Evolutionary conservation across 1,140 invertebrate genomes (phyloP), one percentile per base, ranked within the genome.

Genomic region (Zaprionus capensis): DNA sequence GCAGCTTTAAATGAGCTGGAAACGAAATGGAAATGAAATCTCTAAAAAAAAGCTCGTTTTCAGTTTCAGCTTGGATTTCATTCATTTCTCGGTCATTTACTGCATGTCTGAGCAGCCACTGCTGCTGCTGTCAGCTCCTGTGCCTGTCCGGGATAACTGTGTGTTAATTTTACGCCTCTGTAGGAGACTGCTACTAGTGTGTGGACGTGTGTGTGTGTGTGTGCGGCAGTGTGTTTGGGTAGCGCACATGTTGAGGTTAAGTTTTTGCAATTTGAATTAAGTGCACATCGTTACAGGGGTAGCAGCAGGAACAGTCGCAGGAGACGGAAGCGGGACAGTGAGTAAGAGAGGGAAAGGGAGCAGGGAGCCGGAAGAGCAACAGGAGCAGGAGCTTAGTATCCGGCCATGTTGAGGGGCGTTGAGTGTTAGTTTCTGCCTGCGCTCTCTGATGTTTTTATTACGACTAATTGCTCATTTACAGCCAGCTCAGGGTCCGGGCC

Each of bases 251-350:
- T 65, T 72, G 78, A 67, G 78, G 80, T 74, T 72, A 77, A 87
- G 73, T 86, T 80, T 83, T 82, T 72, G 85, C 81, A 74, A 88
- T 88, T 88, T 90, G 84, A 88, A 90, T 88, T 90, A 88, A 90
- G 84, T 81, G 76, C 81, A 67, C 75, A 66, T 75, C 67, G 64
- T 77, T 77, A 57, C 41, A 64, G 65, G 17, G 24, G 17, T 28
- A 49, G 28, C 9, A 20, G 36, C 58, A 24, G 44, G 15, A 24
- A 11, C n/a, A 2, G 38, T 15, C 38, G 5, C 38, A 41, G 38
- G 15, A 56, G 28, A 22, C 12, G 51, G n/a, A 55, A 41, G 49
- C 4, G 11, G 15, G 26, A 1, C 31, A 9, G 0, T 2, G 2
- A 34, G 9, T 9, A 34, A 34, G 31, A 28, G 26, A 3, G 31